Evolutionary conservation across 2,888 invertebrate species (phyloP).

Genomic region (Luffia ferchaultella): DNA sequence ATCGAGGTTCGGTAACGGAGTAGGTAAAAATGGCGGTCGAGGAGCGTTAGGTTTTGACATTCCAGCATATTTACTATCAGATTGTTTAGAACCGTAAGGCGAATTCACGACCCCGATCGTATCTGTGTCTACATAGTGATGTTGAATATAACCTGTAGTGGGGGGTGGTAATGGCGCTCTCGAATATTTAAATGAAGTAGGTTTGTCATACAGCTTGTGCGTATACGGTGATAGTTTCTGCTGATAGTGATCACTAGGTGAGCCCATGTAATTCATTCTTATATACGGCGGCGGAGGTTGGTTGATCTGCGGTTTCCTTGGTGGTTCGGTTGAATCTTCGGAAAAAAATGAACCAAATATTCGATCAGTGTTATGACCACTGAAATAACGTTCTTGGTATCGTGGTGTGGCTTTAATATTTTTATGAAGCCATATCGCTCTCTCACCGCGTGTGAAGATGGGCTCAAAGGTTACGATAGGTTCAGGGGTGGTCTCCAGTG

Average conservation of each 20-base stretch:
- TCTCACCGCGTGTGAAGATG: slow-evolving; percentile 26
- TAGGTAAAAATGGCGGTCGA: slow-evolving; percentile 39
- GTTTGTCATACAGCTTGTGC: slow-evolving; percentile 27
- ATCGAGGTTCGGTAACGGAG: slow-evolving; percentile 13
- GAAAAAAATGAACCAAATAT: slow-evolving; percentile 48
- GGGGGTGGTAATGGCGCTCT: slow-evolving; percentile 29
- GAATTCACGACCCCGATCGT: slow-evolving; percentile 18
- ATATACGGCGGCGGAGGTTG: slow-evolving; percentile 24
- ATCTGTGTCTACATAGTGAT: slow-evolving; percentile 29
- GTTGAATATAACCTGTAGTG: slow-evolving; percentile 19
- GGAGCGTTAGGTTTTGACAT: slow-evolving; percentile 35
- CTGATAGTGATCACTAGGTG: slow-evolving; percentile 29
- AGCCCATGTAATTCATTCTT: slow-evolving; percentile 32
- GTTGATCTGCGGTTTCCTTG: slow-evolving; percentile 24
- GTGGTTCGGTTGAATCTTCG: slow-evolving; percentile 33
- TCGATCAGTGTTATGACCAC: slow-evolving; percentile 34
- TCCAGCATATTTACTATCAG: slow-evolving; percentile 28
- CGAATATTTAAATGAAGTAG: slow-evolving; percentile 19
- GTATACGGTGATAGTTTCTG: slow-evolving; percentile 33
- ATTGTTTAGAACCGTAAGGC: slow-evolving; percentile 21
- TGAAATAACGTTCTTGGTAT: slow-evolving; percentile 26
- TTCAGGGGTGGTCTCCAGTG: slow-evolving; percentile 35
- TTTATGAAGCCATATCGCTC: slow-evolving; percentile 47
- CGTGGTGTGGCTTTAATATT: slow-evolving; percentile 34
- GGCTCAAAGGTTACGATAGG: slow-evolving; percentile 18